Evolutionary conservation across 2,113 vertebrate species (phyloP).

Genomic region (Eurystomus gularis): DNA sequence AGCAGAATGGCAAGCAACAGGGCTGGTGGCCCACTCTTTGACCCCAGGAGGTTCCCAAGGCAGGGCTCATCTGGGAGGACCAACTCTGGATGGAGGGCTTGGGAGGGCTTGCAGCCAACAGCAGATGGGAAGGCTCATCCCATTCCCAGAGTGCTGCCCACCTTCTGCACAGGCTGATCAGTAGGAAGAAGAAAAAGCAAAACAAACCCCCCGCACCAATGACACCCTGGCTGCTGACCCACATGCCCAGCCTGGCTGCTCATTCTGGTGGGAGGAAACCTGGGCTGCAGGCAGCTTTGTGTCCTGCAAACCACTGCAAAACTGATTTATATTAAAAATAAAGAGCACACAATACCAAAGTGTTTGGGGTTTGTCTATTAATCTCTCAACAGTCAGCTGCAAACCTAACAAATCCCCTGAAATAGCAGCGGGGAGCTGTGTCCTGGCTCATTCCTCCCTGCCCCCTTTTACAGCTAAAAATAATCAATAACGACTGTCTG

Average conservation of each 20-base stretch:
- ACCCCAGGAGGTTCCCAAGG: not conserved
- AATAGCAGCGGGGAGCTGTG: not conserved
- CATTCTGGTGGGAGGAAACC: not conserved
- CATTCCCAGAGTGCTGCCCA: not conserved
- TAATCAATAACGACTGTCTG: not conserved
- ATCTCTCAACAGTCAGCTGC: slow-evolving; percentile 49
- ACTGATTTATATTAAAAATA: slow-evolving; percentile 42
- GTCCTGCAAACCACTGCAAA: slow-evolving; percentile 39
- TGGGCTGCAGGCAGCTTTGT: not conserved
- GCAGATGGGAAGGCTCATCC: not conserved
- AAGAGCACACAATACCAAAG: slow-evolving; percentile 5
- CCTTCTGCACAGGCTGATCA: not conserved
- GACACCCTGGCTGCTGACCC: not conserved
- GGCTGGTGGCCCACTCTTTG: not conserved
- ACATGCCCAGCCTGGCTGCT: fast-evolving
- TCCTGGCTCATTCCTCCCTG: not conserved
- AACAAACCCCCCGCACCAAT: fast-evolving
- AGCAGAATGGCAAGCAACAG: fast-evolving
- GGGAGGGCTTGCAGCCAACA: fast-evolving
- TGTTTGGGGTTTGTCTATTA: slow-evolving; percentile 37
- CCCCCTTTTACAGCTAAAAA: not conserved
- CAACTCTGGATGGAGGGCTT: not conserved
- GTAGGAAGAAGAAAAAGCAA: not conserved
- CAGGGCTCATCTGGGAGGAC: fast-evolving
- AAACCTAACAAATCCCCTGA: slow-evolving; percentile 42